These are phyloP conservation scores for Spodoptera exigua DNA, from an alignment of 2,888 invertebrate genomes.

Conservation along the genomic window DNA sequence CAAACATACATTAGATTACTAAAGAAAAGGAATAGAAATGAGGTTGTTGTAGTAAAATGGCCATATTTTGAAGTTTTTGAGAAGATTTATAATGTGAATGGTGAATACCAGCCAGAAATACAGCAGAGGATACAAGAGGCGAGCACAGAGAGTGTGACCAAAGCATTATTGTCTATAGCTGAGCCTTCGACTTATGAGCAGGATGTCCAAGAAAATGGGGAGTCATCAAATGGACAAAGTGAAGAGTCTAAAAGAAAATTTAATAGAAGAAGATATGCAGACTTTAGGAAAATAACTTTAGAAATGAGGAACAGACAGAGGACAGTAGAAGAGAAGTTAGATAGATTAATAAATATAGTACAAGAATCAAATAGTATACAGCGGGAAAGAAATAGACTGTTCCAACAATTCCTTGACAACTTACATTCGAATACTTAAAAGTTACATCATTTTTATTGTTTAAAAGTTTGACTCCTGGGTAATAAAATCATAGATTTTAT, in stretches of 20 bases:
- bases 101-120: slow-evolving; percentile 81
- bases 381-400: slow-evolving; percentile 80
- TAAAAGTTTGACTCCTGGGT: too few species aligned
- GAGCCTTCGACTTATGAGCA: slow-evolving; percentile 66
- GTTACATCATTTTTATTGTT: slow-evolving; percentile 1
- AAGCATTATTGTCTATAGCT: slow-evolving; percentile 76
- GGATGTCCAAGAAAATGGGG: slow-evolving; percentile 66
- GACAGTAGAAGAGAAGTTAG: slow-evolving; percentile 83
- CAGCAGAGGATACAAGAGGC: slow-evolving; percentile 78
- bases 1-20: slow-evolving; percentile 81
- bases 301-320: slow-evolving; percentile 83
- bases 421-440: slow-evolving; percentile 66
- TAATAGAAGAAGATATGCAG: slow-evolving; percentile 74
- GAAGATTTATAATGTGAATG: slow-evolving; percentile 79
- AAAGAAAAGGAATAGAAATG: slow-evolving; percentile 77
- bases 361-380: slow-evolving; percentile 86
- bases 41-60: slow-evolving; percentile 78
- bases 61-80: slow-evolving; percentile 84
- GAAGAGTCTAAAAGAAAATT: slow-evolving; percentile 74
- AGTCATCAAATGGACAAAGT: slow-evolving; percentile 67
- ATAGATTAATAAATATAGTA: slow-evolving; percentile 83
- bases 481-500: too few species aligned
- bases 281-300: slow-evolving; percentile 78
- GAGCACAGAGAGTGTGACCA: slow-evolving; percentile 75
- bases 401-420: slow-evolving; percentile 80